These are phyloP conservation scores for Crocallis elinguaria DNA, from an alignment of 2,888 invertebrate species.

Conservation along the genomic window DNA sequence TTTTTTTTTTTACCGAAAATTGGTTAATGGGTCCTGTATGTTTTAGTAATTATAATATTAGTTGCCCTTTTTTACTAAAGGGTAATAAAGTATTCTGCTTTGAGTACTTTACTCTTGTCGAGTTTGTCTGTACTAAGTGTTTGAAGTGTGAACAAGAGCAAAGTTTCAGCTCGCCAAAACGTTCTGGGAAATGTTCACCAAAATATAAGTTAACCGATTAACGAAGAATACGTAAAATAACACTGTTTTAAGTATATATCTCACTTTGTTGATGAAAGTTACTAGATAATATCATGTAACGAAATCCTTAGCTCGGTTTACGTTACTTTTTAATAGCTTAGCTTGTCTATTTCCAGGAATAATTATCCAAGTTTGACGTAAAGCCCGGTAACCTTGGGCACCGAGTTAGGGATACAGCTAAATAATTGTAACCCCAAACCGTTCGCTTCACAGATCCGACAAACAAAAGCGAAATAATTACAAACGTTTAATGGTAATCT, in stretches of 20 bases:
- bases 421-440: slow-evolving; percentile 30
- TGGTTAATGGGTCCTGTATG: no score
- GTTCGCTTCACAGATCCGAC: slow-evolving; percentile 27
- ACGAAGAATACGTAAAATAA: slow-evolving; percentile 7
- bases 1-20: no score
- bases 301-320: slow-evolving; percentile 1
- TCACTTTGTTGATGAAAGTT: slow-evolving; percentile 3
- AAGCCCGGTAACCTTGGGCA: slow-evolving; percentile 22
- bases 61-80: no score
- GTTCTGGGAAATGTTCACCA: neutral
- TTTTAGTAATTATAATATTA: no score
- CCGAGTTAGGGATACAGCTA: slow-evolving; percentile 22
- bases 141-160: no score
- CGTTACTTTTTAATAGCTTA: slow-evolving; percentile 20
- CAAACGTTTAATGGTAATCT: slow-evolving; percentile 27
- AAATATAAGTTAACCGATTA: slow-evolving; percentile 6
- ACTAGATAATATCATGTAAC: slow-evolving; percentile 8
- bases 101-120: no score
- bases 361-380: slow-evolving; percentile 35
- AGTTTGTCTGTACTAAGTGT: no score
- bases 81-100: no score
- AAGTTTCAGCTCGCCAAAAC: no score
- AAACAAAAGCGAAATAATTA: slow-evolving; percentile 33
- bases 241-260: slow-evolving; percentile 3
- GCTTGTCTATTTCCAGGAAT: slow-evolving; percentile 18